Evolutionary conservation across 2,888 invertebrate species (phyloP), one percentile per base, ranked within the genome.

Genomic region (Tenthredo mesomela): DNA sequence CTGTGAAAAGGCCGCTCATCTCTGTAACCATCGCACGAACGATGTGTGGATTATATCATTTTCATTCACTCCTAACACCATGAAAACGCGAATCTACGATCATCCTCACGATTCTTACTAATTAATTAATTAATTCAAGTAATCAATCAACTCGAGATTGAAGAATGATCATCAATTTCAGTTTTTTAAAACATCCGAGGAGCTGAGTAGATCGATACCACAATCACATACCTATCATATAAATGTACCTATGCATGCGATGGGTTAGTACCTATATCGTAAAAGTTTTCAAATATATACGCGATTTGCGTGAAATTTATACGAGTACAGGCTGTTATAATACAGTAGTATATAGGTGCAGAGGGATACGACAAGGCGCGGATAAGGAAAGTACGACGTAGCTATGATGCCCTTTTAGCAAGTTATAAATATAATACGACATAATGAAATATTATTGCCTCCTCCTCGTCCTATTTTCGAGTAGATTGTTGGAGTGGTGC

Each of bases 371-470:
- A 50, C 15, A 15, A 12, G 12, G 37, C 12, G 40, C 29, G 29
- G 6, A 12, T 33, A n/a, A n/a, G 37, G n/a, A 40, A 71, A 18
- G 33, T 58, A 9, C 58, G 18, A 58, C 21, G 21, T 7, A 21
- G 43, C n/a, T n/a, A 18, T 21, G 37, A 80, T 61, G 65, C 65
- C 80, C 80, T 80, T 80, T 80, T 61, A 80, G 80, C 80, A 37
- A 80, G 80, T 61, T 80, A 80, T 80, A 61, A 80, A 80, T 80
- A 80, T 61, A 80, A 80, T 80, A 80, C 61, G 80, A 80, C 61
- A 21, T 80, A 61, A 80, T 80, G 80, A 80, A 80, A 80, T 80
- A 61, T 80, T 61, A 80, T 61, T 61, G 80, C 80, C 65, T 43
- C 21, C 71, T 12, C 71, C 65, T 33, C 65, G 1, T 65, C 12